These are phyloP conservation scores for Drosophila colorata DNA, from an alignment of 2,888 invertebrate genomes.

Conservation along the genomic window DNA sequence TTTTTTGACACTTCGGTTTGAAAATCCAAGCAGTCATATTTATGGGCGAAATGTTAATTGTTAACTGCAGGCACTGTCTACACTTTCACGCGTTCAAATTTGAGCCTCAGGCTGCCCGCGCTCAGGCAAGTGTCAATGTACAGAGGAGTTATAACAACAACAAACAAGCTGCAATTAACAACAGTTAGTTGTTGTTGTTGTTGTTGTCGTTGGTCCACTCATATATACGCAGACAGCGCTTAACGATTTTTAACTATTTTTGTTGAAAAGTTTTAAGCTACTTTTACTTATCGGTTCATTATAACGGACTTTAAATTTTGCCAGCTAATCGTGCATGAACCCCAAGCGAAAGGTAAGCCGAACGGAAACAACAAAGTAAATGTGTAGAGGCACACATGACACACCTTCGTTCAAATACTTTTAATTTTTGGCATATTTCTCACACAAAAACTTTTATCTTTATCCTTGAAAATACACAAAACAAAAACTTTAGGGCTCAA, in stretches of 20 bases:
- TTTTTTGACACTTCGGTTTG: slow-evolving; percentile 49
- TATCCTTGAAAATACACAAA: slow-evolving; percentile 66
- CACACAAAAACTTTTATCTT: slow-evolving; percentile 39
- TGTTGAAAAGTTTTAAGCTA: slow-evolving; percentile 73
- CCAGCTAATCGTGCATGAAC: slow-evolving; percentile 79
- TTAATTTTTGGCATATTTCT: slow-evolving; percentile 53
- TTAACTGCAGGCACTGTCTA: slow-evolving; percentile 52
- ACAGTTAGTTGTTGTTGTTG: slow-evolving; percentile 44
- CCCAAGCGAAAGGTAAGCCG: slow-evolving; percentile 64
- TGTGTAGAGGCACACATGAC: slow-evolving; percentile 24
- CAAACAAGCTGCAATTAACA: slow-evolving; percentile 68
- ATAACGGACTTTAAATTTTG: slow-evolving; percentile 69
- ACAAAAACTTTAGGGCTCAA: slow-evolving; percentile 66
- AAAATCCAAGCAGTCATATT: slow-evolving; percentile 57
- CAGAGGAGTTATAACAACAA: slow-evolving; percentile 45
- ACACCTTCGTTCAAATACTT: slow-evolving; percentile 43
- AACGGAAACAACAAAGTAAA: slow-evolving; percentile 24
- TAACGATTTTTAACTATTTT: slow-evolving; percentile 38
- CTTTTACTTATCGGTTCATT: slow-evolving; percentile 80
- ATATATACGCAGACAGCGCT: slow-evolving; percentile 23
- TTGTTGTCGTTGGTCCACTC: slow-evolving; percentile 2
- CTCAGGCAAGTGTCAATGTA: slow-evolving; percentile 65
- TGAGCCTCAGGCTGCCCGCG: slow-evolving; percentile 26
- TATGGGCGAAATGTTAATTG: slow-evolving; percentile 75
- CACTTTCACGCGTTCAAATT: slow-evolving; percentile 62